Evolutionary conservation across 2,888 invertebrate genomes (phyloP), one percentile per base, ranked within the genome.

Genomic region (Biston betularia): DNA sequence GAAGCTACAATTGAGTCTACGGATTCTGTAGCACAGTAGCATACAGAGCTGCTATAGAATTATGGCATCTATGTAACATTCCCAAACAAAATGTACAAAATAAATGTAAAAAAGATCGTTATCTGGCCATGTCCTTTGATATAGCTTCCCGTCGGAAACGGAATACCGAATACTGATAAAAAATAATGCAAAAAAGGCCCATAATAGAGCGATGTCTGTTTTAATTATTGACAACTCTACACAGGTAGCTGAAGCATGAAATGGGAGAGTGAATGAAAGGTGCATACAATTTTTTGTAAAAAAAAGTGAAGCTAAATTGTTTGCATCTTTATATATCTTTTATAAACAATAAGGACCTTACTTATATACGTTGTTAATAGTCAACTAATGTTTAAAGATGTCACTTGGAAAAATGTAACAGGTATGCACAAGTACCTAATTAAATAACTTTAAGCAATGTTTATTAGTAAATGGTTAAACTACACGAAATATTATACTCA

Each of bases 201-300:
- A 38, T 52, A 53, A 40, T 49, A 46, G 53, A 14, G 54, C 50
- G 60, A 57, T 49, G 35, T 54, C 45, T 12, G 14, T 53, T 68
- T 74, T 72, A 70, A 76, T 71, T 75, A 74, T 72, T 71, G 70
- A 68, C 68, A 71, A 74, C 71, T 68, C 34, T 50, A 54, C 46
- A 49, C 52, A 44, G 49, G 8, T 38, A 53, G 55, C 56, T 63
- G 66, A 60, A 50, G 52, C 65, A 42, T 69, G 56, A 65, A 69
- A 73, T 69, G 58, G n/a, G 63, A 10, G 24, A 24, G 3, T 24
- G 3, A 24, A 24, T 24, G 24, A 24, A 24, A 24, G 3, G 3
- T 2, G 1, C 24, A 2, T 24, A 24, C 24, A 24, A n/a, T n/a
- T n/a, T n/a, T n/a, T n/a, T n/a, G 24, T 24, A 24, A 24, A 24